A percentile compares a stretch with the other conserved stretches of the same genome.
Evolutionary conservation across 2,888 invertebrate genomes (phyloP).

Genomic region (Acholoe squamosa): DNA sequence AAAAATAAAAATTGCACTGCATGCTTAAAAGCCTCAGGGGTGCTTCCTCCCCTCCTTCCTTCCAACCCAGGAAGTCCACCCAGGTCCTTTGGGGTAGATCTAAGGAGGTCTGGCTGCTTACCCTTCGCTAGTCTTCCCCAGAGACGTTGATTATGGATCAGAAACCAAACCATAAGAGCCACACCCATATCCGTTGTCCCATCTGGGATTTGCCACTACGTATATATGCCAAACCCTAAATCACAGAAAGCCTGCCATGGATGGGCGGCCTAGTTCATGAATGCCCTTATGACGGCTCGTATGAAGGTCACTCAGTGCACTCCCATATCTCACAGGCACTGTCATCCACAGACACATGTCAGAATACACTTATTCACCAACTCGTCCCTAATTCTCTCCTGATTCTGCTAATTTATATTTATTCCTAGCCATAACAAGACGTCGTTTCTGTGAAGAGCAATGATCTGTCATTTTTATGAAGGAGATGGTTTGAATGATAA

Average conservation of each 20-base stretch:
- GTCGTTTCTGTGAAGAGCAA: background rate
- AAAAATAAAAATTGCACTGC: background rate
- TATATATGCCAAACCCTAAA: background rate
- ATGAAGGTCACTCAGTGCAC: background rate
- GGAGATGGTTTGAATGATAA: background rate
- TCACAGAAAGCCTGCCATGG: background rate
- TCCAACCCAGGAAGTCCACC: too few relatives aligned
- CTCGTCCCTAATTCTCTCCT: background rate
- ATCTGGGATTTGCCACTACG: background rate
- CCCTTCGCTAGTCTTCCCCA: too few relatives aligned
- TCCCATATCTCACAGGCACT: background rate
- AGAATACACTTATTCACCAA: background rate
- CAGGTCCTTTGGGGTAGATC: too few relatives aligned
- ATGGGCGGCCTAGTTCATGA: background rate
- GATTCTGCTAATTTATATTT: background rate
- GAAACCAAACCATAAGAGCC: background rate
- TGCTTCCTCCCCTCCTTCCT: too few relatives aligned
- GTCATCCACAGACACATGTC: background rate
- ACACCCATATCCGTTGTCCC: slow-evolving; percentile 9
- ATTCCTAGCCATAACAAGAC: background rate
- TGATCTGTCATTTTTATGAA: slow-evolving; percentile 6
- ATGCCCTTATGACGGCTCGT: background rate
- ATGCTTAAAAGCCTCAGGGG: background rate
- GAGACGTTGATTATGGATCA: too few relatives aligned
- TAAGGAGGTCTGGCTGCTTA: too few relatives aligned